A percentile compares a stretch with the other conserved stretches of the same genome.
phyloP scores from a whole-genome alignment of 2,113 vertebrate genomes.

The Cyanoliseus patagonus region DNA sequence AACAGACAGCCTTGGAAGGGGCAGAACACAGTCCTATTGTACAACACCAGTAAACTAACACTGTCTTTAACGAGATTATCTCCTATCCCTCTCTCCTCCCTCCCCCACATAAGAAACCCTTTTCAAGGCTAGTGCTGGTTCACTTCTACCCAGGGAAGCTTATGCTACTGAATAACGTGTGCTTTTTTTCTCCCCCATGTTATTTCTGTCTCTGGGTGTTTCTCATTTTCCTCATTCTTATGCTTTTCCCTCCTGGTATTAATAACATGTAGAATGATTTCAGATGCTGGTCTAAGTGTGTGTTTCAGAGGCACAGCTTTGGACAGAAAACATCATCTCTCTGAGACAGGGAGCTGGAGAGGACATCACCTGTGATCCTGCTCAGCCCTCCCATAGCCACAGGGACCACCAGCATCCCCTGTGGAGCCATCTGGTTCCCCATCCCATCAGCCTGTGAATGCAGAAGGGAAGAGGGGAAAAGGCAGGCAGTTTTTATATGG shows the following conservation, averaged over 20 bases:
- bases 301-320: not conserved
- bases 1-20: not conserved
- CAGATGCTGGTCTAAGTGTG: not conserved
- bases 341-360: not conserved
- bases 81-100: slow-evolving; percentile 2
- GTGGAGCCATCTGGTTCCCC: not conserved
- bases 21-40: not conserved
- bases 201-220: slow-evolving; percentile 25
- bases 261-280: slow-evolving; percentile 2
- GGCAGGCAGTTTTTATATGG: not conserved
- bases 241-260: not conserved
- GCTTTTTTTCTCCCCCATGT: not conserved
- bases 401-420: not conserved
- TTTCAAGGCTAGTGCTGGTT: not conserved
- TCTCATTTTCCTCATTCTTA: not conserved
- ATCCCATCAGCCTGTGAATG: rapidly evolving
- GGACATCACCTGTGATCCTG: not conserved
- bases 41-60: slow-evolving; percentile 6
- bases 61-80: slow-evolving; percentile 34
- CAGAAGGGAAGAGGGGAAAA: not conserved
- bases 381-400: not conserved
- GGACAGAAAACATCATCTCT: not conserved
- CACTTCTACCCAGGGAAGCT: slow-evolving; percentile 1
- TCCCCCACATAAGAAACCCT: slow-evolving; percentile 24
- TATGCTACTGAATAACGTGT: not conserved